A percentile compares a stretch with the other conserved stretches of the same genome.
phyloP scores from a whole-genome alignment of 2,113 vertebrate species.

The Paracanthobrama guichenoti region DNA sequence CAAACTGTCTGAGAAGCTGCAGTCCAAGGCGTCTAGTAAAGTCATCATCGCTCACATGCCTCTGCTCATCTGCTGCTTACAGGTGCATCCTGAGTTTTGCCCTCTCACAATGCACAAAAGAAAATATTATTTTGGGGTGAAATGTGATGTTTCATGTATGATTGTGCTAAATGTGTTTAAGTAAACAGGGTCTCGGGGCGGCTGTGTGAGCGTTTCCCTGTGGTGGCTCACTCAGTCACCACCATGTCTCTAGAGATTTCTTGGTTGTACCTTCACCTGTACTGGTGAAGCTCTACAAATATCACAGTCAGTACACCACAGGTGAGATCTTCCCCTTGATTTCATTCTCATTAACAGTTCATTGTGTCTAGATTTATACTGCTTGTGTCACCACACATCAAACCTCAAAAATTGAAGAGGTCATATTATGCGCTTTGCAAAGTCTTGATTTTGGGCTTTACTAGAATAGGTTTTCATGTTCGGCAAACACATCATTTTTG shows the following conservation, averaged over 20 bases:
- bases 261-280: constrained; percentile 96
- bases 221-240: constrained; percentile 95
- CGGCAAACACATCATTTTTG: no score
- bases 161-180: not conserved
- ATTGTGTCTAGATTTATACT: not conserved
- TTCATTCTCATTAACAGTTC: not conserved
- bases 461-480: no score
- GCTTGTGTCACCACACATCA: not conserved
- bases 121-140: not conserved
- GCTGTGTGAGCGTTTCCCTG: constrained; percentile 92
- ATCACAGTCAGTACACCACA: constrained; percentile 91
- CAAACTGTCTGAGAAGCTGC: constrained; percentile 95
- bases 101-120: not conserved
- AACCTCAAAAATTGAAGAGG: not conserved
- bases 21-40: constrained; percentile 98
- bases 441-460: no score
- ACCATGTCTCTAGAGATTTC: constrained; percentile 92
- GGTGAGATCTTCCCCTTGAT: constrained; percentile 73
- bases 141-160: not conserved
- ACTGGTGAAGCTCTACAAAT: constrained; percentile 96
- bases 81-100: constrained; percentile 76
- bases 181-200: constrained; percentile 88
- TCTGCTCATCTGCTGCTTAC: constrained; percentile 94
- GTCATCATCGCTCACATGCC: constrained; percentile 99
- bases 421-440: no score